Base-by-base conservation (phyloP, 1,140 invertebrate genomes). In the Calephelis nemesis region DNA sequence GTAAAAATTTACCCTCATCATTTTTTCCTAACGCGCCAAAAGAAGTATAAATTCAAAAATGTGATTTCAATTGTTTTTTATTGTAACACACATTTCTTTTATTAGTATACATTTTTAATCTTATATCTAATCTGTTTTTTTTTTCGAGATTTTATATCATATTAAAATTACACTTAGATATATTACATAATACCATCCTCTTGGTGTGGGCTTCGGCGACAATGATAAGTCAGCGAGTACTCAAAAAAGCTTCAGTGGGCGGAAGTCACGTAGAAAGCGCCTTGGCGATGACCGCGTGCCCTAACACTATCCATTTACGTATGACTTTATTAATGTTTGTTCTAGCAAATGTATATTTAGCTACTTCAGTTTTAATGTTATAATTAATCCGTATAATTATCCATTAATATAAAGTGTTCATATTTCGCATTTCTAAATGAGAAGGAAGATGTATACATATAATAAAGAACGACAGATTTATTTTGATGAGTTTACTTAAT, bases 161-260 rank as follows among this genome's bases (percentile, higher is more conserved):
- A n/a, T n/a, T n/a, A 49, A 49, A 49, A 8, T 10, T 10, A 10
- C n/a, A 47, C 11, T 8, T 47, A 8, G 5, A 15, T 15, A 68
- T 19, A 58, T 65, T 47, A n/a, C 47, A 62, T 62, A 30, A 68
- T n/a, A 15, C 64, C 62, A 50, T 68, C 45, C 62, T 40, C 45
- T n/a, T 7, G 52, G 62, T 54, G 70, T 64, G 68, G 68, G 79
- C 49, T 74, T 65, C 72, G 84, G 78, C 76, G 84, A 87, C 83
- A 85, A 81, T 87, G 78, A 83, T 80, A 85, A 84, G 68, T 87
- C 84, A 85, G 70, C 84, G 82, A 68, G 67, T 77, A 71, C 74
- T 82, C 81, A 79, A 62, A 70, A 67, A 62, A 70, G 66, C 54
- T 60, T 39, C 58, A 60, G 73, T 69, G 73, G 76, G 76, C 75